Base-by-base conservation (phyloP, 2,797 vertebrate genomes). In the Phalloptychus januarius region DNA sequence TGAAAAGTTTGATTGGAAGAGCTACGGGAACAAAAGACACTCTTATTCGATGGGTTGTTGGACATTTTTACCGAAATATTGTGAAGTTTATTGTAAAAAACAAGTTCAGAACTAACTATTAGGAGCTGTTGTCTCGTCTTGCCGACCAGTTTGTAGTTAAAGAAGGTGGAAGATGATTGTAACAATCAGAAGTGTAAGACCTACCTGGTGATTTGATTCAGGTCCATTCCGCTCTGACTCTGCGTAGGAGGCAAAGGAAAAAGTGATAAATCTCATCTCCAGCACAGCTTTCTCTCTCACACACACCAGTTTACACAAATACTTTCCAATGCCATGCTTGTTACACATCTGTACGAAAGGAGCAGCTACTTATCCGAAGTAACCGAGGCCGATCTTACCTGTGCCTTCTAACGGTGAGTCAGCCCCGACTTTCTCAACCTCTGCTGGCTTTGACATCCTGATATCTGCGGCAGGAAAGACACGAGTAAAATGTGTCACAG, bases 381-480 rank as follows among this genome's bases (percentile, higher is more conserved):
- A 58, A 72, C 50, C 28, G 20, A 72, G 72, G 31, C 38, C 52
- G n/a, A 44, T 75, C 89, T 86, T 90, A 97, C 96, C 96, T 94
- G 96, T 94, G 92, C 95, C 95, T 88, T 97, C 96, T 94, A 96
- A 83, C 0, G 96, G 96, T 91, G 96, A 96, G 91, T 97, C 96
- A 83, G 95, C 95, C 86, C 95, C 95, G 72, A 94, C 91, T 95
- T 97, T 97, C 91, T 97, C 97, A 86, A 94, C 93, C 94, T 97
- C 97, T 91, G 93, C 93, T 92, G 96, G 94, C 95, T 97, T 98
- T 93, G 97, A 97, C 97, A 98, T 98, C 96, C 97, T 97, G 96
- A 97, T 97, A 95, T 97, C 97, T 98, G 90, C 42, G 72, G 93
- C 61, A 87, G 71, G 85, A 79, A 91, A 73, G 25, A 50, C 40